These are phyloP conservation scores for Aphaenogaster ashmeadi DNA, from an alignment of 1,140 invertebrate genomes.

Conservation along the genomic window DNA sequence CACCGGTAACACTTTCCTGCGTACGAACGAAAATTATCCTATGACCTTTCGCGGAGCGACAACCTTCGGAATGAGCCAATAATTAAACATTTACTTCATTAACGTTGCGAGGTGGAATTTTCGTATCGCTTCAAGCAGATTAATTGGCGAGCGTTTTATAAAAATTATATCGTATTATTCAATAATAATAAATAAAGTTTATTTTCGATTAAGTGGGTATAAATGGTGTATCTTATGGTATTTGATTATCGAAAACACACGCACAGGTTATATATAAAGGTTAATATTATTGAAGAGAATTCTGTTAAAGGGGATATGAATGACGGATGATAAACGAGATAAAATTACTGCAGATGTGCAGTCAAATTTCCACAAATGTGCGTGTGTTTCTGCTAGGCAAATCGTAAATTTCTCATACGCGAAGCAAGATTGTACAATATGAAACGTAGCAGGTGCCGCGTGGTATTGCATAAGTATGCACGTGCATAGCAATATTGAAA, in stretches of 20 bases:
- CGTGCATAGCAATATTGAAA: background rate
- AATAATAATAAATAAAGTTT: slow-evolving; percentile 12
- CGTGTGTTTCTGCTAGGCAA: background rate
- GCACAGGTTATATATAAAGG: background rate
- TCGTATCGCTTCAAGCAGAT: background rate
- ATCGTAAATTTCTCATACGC: background rate
- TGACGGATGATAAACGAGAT: background rate
- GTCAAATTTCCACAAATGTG: background rate
- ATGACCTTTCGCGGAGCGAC: slow-evolving; percentile 14
- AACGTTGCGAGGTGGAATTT: background rate
- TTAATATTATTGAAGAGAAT: background rate
- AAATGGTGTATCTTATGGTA: background rate
- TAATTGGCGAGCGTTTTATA: background rate
- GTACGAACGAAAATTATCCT: slow-evolving; percentile 10
- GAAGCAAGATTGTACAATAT: background rate
- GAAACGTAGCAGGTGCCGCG: slow-evolving; percentile 9
- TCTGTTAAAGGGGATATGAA: background rate
- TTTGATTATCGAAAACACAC: background rate
- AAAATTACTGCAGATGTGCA: slow-evolving; percentile 3
- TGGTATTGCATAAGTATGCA: too few relatives aligned
- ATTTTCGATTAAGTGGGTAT: background rate
- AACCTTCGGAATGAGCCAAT: background rate
- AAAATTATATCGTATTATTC: background rate
- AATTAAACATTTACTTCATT: slow-evolving; percentile 44
- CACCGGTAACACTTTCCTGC: slow-evolving; percentile 42